Percentiles rank a stretch among this genome's conserved stretches.
Evolutionary conservation across 2,888 invertebrate genomes (phyloP).

Genomic region (Hofmannophila pseudospretella): DNA sequence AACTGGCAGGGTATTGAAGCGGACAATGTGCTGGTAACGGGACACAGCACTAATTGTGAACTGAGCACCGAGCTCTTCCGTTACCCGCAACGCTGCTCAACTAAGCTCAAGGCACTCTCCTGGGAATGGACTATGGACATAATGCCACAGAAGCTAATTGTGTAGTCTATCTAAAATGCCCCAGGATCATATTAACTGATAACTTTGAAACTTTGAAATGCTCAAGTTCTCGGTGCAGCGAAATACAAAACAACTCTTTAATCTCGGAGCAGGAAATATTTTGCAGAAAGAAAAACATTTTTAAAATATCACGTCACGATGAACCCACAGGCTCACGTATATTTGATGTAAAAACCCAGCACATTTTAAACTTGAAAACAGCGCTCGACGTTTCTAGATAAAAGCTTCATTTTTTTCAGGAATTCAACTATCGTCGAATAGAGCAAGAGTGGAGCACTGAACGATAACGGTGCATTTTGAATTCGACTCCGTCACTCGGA

Average conservation of each 20-base stretch:
- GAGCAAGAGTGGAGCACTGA: constrained; percentile 27
- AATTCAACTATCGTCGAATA: not conserved
- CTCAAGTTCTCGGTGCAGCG: no score
- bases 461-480: constrained; percentile 44
- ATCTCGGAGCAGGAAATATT: no score
- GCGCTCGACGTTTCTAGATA: constrained; percentile 26
- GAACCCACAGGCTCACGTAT: constrained; percentile 22
- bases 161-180: no score
- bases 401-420: constrained; percentile 24
- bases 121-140: constrained; percentile 23
- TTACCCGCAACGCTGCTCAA: constrained; percentile 38
- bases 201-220: no score
- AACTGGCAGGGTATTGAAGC: constrained; percentile 56
- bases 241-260: no score
- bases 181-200: no score
- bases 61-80: constrained; percentile 60
- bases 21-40: constrained; percentile 70
- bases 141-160: constrained; percentile 5
- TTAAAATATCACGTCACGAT: constrained; percentile 17
- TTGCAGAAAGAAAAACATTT: constrained; percentile 7
- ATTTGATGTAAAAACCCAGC: constrained; percentile 28
- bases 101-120: constrained; percentile 24
- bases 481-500: constrained; percentile 32
- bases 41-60: constrained; percentile 68
- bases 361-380: constrained; percentile 36